These are phyloP conservation scores for Oxygymnocypris stewartii DNA, from an alignment of 2,113 vertebrate species.

Conservation along the genomic window DNA sequence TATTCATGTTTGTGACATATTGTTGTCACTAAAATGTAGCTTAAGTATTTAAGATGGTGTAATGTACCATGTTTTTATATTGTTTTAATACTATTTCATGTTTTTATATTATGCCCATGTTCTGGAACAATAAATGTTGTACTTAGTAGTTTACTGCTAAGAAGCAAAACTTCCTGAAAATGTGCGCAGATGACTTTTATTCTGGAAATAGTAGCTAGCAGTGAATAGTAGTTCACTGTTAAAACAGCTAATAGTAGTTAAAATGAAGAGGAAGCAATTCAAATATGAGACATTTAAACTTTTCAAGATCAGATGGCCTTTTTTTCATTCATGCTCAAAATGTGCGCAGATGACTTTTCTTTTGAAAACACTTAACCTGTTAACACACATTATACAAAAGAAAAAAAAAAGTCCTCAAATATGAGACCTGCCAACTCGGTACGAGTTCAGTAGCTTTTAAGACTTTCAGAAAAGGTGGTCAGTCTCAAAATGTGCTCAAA, in stretches of 20 bases:
- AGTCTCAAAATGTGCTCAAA: neutral
- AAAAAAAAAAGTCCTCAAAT: neutral
- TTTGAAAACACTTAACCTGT: neutral
- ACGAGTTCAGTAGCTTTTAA: neutral
- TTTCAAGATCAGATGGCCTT: too few relatives aligned
- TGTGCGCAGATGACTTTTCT: slow-evolving; percentile 9
- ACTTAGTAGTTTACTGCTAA: neutral
- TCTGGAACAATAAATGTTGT: neutral
- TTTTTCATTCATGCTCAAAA: neutral
- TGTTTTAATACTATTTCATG: neutral
- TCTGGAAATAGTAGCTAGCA: neutral
- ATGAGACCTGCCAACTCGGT: neutral
- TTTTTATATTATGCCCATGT: neutral
- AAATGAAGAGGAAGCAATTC: neutral
- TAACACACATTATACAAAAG: neutral
- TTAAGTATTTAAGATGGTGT: neutral
- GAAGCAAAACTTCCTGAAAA: neutral
- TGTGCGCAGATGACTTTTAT: neutral
- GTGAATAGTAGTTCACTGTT: too few relatives aligned
- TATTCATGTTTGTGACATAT: neutral
- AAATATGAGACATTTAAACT: neutral
- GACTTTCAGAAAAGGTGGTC: neutral
- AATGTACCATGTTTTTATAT: neutral
- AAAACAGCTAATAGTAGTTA: neutral
- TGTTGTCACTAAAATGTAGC: neutral